Evolutionary conservation across 1,140 invertebrate species (phyloP), one percentile per base, ranked within the genome.

Genomic region (Zaprionus davidi): DNA sequence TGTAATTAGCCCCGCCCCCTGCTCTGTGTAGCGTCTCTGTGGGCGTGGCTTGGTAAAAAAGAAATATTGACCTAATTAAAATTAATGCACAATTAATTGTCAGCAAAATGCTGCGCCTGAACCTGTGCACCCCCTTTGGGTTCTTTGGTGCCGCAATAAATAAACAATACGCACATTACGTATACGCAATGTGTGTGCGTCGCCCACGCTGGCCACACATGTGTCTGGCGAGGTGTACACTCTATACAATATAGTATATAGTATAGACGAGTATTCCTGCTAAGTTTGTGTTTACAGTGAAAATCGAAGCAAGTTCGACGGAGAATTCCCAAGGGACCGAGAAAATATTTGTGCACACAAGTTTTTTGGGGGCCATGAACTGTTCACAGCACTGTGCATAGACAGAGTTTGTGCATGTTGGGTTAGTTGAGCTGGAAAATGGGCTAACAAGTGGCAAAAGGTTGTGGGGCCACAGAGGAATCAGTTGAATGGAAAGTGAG

Each of bases 81-180:
- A 81, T 74, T 87, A 84, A 88, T 84, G 78, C 59, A 81, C 76
- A 90, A 76, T 90, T 81, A 87, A 84, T 88, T 84, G 81, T 88
- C 74, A 73, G 79, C 66, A 78, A 82, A 76, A 71, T 66, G 69
- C 60, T 59, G 31, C 17, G 41, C 36, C n/a, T n/a, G 22, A 28
- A 55, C 7, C 15, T 63, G 28, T 20, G 24, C n/a, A 12, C 36
- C 20, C 17, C 15, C 57, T 53, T 34, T 36, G n/a, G 24, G 68
- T 22, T 58, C 68, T 62, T 24, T 15, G 41, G 41, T 28, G 44
- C 11, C 17, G 49, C 57, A 57, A 76, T 84, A 85, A 85, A 85
- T 75, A 84, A 69, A 65, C 57, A 58, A 67, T 49, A 62, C 70
- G 46, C 22, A 41, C 20, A 55, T 70, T 62, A 22, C 24, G 58